Evolutionary conservation across 1,140 invertebrate species (phyloP).

Genomic region (Cotesia vestalis): DNA sequence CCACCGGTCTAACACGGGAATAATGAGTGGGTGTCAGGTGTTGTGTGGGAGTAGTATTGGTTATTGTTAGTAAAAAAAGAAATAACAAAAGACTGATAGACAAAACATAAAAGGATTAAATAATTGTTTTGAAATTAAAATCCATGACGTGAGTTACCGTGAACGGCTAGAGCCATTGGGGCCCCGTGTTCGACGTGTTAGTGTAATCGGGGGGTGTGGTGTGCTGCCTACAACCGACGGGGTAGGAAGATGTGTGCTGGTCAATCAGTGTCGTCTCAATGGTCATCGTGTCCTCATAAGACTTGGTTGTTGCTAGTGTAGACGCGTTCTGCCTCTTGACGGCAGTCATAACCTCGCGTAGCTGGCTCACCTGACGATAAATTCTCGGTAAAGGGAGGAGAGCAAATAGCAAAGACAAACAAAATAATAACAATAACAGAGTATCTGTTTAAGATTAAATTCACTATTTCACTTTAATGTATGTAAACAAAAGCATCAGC

Average conservation of each 20-base stretch:
- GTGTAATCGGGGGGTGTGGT: slow-evolving; percentile 65
- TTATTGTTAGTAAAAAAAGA: no score
- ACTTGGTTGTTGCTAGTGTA: slow-evolving; percentile 55
- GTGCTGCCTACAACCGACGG: slow-evolving; percentile 64
- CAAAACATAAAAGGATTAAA: neutral
- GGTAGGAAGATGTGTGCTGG: slow-evolving; percentile 64
- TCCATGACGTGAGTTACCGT: slow-evolving; percentile 67
- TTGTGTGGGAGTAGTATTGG: neutral
- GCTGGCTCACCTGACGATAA: slow-evolving; percentile 66
- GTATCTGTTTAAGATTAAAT: neutral
- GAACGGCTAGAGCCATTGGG: slow-evolving; percentile 65
- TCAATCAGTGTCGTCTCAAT: slow-evolving; percentile 65
- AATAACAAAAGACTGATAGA: no score
- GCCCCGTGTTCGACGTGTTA: slow-evolving; percentile 64
- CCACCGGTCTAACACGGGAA: slow-evolving; percentile 3
- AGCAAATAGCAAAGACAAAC: slow-evolving; percentile 29
- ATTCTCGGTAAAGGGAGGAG: slow-evolving; percentile 56
- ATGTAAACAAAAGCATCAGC: neutral
- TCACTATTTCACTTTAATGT: neutral
- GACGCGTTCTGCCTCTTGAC: slow-evolving; percentile 62
- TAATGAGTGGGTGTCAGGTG: no score
- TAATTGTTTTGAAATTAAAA: slow-evolving; percentile 52
- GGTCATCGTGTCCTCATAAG: slow-evolving; percentile 62
- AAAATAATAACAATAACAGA: slow-evolving; percentile 9
- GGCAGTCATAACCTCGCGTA: slow-evolving; percentile 63